Conservation (phyloP, 2,113 vertebrate species). For the Epinephelus fuscoguttatus region DNA sequence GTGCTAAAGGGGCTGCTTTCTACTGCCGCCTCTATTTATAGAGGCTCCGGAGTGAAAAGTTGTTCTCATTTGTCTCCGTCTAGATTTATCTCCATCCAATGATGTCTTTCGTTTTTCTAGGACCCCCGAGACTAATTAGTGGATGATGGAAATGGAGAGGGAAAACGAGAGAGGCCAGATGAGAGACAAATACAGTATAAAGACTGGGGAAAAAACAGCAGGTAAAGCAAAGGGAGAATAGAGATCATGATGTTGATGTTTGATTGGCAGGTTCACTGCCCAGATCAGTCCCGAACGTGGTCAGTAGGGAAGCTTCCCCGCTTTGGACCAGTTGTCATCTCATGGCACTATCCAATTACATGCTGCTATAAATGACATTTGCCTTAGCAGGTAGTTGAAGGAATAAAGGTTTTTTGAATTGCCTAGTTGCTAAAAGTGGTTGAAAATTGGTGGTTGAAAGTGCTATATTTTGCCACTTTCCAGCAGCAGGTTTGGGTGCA, state of each 20-base stretch:
- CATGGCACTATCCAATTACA: conserved; percentile 14
- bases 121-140: conserved; percentile 77
- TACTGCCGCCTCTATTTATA: conserved; percentile 72
- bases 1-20: conserved; percentile 32
- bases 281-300: neutral
- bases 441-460: conserved; percentile 2
- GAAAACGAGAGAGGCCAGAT: conserved; percentile 35
- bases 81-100: conserved; percentile 71
- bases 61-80: conserved; percentile 80
- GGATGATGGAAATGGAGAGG: conserved; percentile 57
- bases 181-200: conserved; percentile 25
- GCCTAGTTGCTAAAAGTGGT: conserved; percentile 15
- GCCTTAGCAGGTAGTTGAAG: neutral
- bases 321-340: conserved; percentile 21
- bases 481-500: neutral
- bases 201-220: neutral
- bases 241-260: conserved; percentile 17
- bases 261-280: conserved; percentile 32
- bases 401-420: conserved; percentile 18
- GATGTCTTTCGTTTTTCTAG: conserved; percentile 53
- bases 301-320: conserved; percentile 6
- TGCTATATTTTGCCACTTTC: conserved; percentile 3
- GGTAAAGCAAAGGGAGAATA: conserved; percentile 5
- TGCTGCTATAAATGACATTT: conserved; percentile 1
- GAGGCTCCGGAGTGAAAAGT: conserved; percentile 57